Evolutionary conservation across 2,888 invertebrate species (phyloP), one percentile per base, ranked within the genome.

Genomic region (Phrixothrix hirtus): DNA sequence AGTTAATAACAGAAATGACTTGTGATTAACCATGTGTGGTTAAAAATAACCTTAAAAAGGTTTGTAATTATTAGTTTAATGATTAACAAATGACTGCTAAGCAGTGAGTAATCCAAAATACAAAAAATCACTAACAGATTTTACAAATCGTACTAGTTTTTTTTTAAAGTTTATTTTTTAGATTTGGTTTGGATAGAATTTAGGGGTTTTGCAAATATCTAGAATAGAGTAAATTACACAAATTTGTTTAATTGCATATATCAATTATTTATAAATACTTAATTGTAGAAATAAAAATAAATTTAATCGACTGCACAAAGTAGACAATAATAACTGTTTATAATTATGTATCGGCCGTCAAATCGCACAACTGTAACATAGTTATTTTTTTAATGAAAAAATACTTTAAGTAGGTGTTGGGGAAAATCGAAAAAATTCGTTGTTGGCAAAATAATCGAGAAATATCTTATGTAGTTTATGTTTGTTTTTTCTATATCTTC

Each of bases 141-240:
- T 61, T 53, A 55, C 47, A 52, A 63, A 66, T 61, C 66, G 67
- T 70, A 69, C 67, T 70, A 69, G 63, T 71, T 70, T 69, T 65
- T 63, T 50, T 59, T 46, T 56, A 46, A 60, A 62, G 57, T 57
- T 62, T 61, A 63, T 55, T 52, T 54, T 53, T 51, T 57, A 58
- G 52, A 61, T 66, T 67, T 64, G 69, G 70, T 71, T 72, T 72
- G 72, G 71, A 69, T 69, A 70, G 68, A 63, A 60, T 60, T 60
- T 71, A 71, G 71, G 72, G 71, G 69, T 67, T 61, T 70, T 71
- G 70, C 71, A 70, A 72, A 71, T 73, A 71, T 66, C 58, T 67
- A 68, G 67, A 57, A 52, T 66, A 65, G 45, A 35, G 15, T n/a
- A 50, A 38, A 44, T 42, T 47, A 51, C 43, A 39, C 43, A 69